These are phyloP conservation scores for Scylla paramamosain DNA, from an alignment of 1,140 invertebrate species.

Conservation along the genomic window DNA sequence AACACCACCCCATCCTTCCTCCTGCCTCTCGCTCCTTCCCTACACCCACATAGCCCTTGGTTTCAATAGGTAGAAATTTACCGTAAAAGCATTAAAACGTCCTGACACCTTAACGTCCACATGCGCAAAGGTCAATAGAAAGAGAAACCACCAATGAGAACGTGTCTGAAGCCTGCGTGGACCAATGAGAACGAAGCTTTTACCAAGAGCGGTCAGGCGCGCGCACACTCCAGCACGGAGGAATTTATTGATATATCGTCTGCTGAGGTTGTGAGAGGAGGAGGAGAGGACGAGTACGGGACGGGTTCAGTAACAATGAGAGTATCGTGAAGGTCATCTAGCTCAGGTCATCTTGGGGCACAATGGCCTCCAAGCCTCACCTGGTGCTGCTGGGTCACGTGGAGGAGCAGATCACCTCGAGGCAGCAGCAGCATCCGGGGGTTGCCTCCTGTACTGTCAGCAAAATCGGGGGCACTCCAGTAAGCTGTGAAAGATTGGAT, in stretches of 20 bases:
- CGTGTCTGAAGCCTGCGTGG: neutral
- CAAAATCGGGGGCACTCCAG: slow-evolving; percentile 69
- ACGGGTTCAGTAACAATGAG: slow-evolving; percentile 45
- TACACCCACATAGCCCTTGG: too few species aligned
- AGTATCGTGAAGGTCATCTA: neutral
- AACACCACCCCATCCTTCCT: too few species aligned
- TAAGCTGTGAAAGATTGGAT: neutral
- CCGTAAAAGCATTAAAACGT: slow-evolving; percentile 53
- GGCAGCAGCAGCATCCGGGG: slow-evolving; percentile 36
- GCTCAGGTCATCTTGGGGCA: neutral
- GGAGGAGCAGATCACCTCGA: slow-evolving; percentile 62
- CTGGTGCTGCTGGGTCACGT: slow-evolving; percentile 63
- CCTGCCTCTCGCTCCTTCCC: too few species aligned
- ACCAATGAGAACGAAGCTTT: slow-evolving; percentile 54
- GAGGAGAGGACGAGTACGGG: slow-evolving; percentile 9
- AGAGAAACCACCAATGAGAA: slow-evolving; percentile 59
- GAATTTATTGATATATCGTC: slow-evolving; percentile 75
- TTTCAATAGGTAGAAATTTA: neutral
- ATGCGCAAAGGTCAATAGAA: slow-evolving; percentile 50
- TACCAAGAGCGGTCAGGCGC: neutral
- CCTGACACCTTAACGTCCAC: slow-evolving; percentile 35
- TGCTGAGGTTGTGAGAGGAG: slow-evolving; percentile 31
- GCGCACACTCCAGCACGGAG: slow-evolving; percentile 18
- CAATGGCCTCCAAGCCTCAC: slow-evolving; percentile 68
- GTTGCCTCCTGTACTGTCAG: slow-evolving; percentile 41